Conservation (phyloP, 1,140 invertebrate genomes). For the Homalodisca vitripennis region DNA sequence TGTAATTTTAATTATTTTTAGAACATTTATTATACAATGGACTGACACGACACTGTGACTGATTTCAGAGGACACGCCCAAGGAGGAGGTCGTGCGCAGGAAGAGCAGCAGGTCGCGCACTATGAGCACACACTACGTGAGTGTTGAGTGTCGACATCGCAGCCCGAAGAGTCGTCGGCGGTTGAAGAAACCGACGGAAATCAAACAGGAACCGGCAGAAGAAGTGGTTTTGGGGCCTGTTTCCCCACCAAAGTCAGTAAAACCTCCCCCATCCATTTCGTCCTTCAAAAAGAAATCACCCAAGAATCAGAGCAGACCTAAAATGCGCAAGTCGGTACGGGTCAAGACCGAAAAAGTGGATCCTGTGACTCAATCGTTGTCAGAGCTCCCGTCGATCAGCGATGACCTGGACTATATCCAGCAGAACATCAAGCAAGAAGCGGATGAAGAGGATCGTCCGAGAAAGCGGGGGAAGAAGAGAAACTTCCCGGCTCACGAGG, state of each 20-base stretch:
- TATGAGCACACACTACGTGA: not conserved
- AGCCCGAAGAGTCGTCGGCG: not conserved
- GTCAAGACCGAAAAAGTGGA: not conserved
- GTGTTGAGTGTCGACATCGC: slow-evolving; percentile 11
- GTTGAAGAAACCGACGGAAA: slow-evolving; percentile 11
- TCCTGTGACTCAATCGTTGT: not conserved
- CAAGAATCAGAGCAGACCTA: not conserved
- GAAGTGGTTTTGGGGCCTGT: not conserved
- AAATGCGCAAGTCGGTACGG: not conserved
- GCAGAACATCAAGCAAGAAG: not conserved
- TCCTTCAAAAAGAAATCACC: not conserved
- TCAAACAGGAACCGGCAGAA: slow-evolving; percentile 10
- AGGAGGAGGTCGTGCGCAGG: not conserved
- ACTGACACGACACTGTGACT: no score
- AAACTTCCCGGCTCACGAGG: not conserved
- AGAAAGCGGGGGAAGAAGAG: not conserved
- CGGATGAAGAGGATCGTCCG: no score
- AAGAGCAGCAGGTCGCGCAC: not conserved
- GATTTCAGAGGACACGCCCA: no score
- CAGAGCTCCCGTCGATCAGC: not conserved
- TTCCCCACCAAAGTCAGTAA: not conserved
- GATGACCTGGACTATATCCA: not conserved
- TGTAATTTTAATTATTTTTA: no score
- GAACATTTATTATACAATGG: no score
- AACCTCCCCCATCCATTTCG: not conserved